Conservation (phyloP, 2,888 invertebrate species). For the Leuctra nigra region DNA sequence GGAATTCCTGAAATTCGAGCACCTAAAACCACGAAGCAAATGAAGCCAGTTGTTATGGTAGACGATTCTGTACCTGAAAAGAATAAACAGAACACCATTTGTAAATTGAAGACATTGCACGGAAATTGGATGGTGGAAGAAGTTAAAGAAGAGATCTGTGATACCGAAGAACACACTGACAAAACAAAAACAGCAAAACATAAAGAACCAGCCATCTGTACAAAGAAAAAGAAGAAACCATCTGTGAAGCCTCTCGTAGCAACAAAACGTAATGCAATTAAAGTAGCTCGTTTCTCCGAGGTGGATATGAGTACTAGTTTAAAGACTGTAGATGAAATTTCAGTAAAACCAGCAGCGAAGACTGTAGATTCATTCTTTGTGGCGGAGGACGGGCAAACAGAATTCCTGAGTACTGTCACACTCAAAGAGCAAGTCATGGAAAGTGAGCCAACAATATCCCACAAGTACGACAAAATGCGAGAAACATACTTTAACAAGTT, state of each 20-base stretch:
- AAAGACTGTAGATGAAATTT: background rate
- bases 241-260: background rate
- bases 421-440: background rate
- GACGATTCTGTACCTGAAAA: too few relatives aligned
- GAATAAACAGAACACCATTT: too few relatives aligned
- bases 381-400: background rate
- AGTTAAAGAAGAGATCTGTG: too few relatives aligned
- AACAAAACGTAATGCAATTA: background rate
- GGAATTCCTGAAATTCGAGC: background rate
- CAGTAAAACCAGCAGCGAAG: background rate
- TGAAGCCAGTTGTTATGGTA: too few relatives aligned
- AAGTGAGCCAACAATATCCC: background rate
- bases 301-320: background rate
- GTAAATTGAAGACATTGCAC: too few relatives aligned
- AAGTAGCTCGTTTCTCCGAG: background rate
- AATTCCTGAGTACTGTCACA: background rate
- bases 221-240: background rate
- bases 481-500: background rate
- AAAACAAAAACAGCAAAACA: background rate
- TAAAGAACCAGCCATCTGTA: background rate
- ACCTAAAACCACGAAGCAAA: background rate
- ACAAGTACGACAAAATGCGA: background rate
- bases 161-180: too few relatives aligned
- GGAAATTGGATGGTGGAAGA: too few relatives aligned
- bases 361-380: slow-evolving; percentile 8